A percentile compares a stretch with the other conserved stretches of the same genome.
phyloP scores from a whole-genome alignment of 2,888 invertebrate genomes.

The Gari tellinella region DNA sequence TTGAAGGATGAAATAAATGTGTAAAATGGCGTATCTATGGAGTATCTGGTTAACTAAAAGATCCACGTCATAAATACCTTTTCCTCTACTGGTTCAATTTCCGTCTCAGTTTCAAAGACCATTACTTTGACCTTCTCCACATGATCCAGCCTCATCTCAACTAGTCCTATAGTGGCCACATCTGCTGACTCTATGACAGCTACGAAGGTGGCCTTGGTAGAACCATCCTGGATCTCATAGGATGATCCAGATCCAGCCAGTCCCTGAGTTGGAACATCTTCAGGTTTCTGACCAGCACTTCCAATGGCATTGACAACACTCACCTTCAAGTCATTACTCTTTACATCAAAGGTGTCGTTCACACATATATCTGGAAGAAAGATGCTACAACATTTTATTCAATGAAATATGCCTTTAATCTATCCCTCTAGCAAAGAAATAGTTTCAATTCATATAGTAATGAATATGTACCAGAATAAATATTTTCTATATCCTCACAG shows the following conservation, averaged over 20 bases:
- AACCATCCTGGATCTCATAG: slow-evolving; percentile 16
- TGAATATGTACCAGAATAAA: too few species aligned
- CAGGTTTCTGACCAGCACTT: slow-evolving; percentile 2
- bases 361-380: slow-evolving; percentile 22
- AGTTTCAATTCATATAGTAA: too few species aligned
- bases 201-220: slow-evolving; percentile 8
- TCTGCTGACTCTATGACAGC: slow-evolving; percentile 15
- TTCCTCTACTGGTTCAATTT: slow-evolving; percentile 4
- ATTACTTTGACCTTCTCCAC: slow-evolving; percentile 18
- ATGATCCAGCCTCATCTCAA: slow-evolving; percentile 7
- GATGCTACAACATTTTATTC: background rate
- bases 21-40: too few species aligned
- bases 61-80: too few species aligned
- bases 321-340: slow-evolving; percentile 10
- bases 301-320: slow-evolving; percentile 18
- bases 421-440: too few species aligned
- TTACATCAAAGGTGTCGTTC: slow-evolving; percentile 4
- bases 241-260: slow-evolving; percentile 25
- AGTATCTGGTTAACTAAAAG: too few species aligned
- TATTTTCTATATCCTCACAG: too few species aligned
- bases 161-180: slow-evolving; percentile 16
- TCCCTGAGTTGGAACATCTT: slow-evolving; percentile 14
- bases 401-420: background rate
- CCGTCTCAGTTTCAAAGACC: slow-evolving; percentile 8
- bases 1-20: too few species aligned